Evolutionary conservation across 2,113 vertebrate species (phyloP), one percentile per base, ranked within the genome.

Genomic region (Callionymus lyra): DNA sequence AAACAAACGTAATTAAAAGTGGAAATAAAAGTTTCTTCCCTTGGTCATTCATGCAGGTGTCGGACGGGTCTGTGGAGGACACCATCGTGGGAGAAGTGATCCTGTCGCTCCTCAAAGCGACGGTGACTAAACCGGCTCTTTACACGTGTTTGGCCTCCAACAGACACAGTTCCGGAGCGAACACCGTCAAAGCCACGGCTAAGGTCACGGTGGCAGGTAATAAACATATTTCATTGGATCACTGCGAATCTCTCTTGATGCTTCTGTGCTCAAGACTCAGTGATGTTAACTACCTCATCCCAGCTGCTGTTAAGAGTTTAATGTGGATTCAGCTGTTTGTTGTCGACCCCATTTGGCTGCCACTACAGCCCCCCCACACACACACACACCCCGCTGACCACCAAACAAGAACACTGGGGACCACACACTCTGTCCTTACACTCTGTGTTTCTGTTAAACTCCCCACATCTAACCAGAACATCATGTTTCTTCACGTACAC

Each of bases 101-200:
- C 44, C 77, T 90, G 42, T 98, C 95, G 4, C 79, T 87, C 36
- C 76, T 98, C 8, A 88, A 83, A 37, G 82, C 92, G 21, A 86
- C 86, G 0, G 88, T 92, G 51, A 91, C 84, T 21, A 89, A 89
- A 41, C 92, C 93, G 0, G 89, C 91, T 34, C 82, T 97, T 14
- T 98, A 91, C 68, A 97, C 94, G 1, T 98, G 95, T 34, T 81
- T 94, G 12, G 92, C 95, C 38, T 90, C 86, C 1, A 98, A 98
- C 64, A 88, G 87, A 31, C 94, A 95, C 38, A 94, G 83, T 10
- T 90, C 91, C n/a, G 90, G 90, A 19, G 89, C 86, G 3, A 91
- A 89, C 47, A 91, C 90, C 0, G 90, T 90, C 38, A 98, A 98
- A 77, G 89, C 91, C 0, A 90, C 91, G 1, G 91, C 90, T 9